Conservation (phyloP, 2,888 invertebrate species). For the Carabus problematicus region DNA sequence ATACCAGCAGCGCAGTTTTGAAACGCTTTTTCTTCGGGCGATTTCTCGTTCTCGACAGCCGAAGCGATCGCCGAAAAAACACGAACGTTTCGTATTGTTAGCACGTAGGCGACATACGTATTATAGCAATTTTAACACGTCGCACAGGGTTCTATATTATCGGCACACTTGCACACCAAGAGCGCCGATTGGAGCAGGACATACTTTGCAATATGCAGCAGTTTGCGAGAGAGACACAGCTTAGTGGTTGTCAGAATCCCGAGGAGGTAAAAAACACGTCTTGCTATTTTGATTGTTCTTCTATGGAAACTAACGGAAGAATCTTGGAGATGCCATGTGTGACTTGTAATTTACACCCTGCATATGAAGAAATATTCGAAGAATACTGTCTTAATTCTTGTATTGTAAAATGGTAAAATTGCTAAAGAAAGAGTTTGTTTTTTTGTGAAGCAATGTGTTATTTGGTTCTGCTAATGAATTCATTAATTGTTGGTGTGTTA, state of each 20-base stretch:
- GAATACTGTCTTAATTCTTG: too few relatives aligned
- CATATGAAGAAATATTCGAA: too few relatives aligned
- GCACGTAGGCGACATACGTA: constrained; percentile 54
- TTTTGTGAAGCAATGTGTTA: not conserved
- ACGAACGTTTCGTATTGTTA: constrained; percentile 46
- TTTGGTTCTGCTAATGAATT: not conserved
- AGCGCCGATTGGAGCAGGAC: not conserved
- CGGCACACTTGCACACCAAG: constrained; percentile 21
- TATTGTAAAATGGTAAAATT: too few relatives aligned
- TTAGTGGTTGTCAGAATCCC: not conserved
- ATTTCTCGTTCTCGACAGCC: too few relatives aligned
- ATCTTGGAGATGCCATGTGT: not conserved
- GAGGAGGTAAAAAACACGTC: constrained; percentile 48
- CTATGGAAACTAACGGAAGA: constrained; percentile 24
- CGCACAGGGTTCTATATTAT: constrained; percentile 52
- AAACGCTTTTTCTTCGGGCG: constrained; percentile 3
- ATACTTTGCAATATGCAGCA: too few relatives aligned
- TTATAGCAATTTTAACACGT: constrained; percentile 57
- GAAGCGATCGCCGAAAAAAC: constrained; percentile 15
- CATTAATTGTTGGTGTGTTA: not conserved
- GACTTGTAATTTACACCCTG: too few relatives aligned
- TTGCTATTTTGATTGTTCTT: constrained; percentile 43
- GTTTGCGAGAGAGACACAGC: too few relatives aligned
- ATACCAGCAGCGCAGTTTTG: not conserved
- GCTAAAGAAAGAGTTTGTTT: too few relatives aligned